phyloP scores from a whole-genome alignment of 2,113 vertebrate genomes.

The Garra rufa region DNA sequence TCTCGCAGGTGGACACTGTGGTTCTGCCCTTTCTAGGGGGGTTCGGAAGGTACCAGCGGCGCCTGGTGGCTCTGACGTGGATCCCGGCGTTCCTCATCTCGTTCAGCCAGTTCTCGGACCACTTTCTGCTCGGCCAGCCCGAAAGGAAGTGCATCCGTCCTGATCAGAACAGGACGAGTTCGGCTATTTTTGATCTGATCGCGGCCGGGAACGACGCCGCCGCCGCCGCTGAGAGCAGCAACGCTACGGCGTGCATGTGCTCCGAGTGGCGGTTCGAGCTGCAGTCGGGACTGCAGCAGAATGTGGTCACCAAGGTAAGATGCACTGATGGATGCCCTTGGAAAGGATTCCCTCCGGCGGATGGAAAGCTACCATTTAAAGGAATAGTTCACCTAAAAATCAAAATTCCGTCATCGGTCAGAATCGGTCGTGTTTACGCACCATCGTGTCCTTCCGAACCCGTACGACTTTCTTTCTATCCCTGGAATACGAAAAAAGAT shows the following conservation, averaged over 20 bases:
- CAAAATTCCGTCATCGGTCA: background rate
- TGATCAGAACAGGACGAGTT: constrained; percentile 70
- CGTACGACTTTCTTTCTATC: background rate
- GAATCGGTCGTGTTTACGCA: background rate
- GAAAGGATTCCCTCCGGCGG: constrained; percentile 13
- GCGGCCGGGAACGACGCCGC: constrained; percentile 54
- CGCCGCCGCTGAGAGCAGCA: constrained; percentile 50
- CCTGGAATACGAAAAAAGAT: background rate
- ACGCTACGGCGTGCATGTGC: constrained; percentile 81
- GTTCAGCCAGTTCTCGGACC: constrained; percentile 96
- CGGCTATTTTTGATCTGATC: constrained; percentile 57
- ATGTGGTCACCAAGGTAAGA: constrained; percentile 94
- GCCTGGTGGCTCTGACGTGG: constrained; percentile 95
- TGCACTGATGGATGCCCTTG: constrained; percentile 25
- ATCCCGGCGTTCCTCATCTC: constrained; percentile 93
- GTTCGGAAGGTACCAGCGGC: constrained; percentile 87
- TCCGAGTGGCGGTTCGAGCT: constrained; percentile 86
- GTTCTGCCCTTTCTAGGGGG: constrained; percentile 92
- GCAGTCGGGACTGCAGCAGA: constrained; percentile 89
- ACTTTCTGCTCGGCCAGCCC: constrained; percentile 91
- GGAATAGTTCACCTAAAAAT: background rate
- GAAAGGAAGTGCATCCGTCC: constrained; percentile 82
- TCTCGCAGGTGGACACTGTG: constrained; percentile 90
- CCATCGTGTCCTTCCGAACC: background rate
- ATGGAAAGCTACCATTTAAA: constrained; percentile 22